A percentile compares a stretch with the other conserved stretches of the same genome.
Evolutionary conservation across 2,113 vertebrate species (phyloP).

Genomic region (Cromileptes altivelis): DNA sequence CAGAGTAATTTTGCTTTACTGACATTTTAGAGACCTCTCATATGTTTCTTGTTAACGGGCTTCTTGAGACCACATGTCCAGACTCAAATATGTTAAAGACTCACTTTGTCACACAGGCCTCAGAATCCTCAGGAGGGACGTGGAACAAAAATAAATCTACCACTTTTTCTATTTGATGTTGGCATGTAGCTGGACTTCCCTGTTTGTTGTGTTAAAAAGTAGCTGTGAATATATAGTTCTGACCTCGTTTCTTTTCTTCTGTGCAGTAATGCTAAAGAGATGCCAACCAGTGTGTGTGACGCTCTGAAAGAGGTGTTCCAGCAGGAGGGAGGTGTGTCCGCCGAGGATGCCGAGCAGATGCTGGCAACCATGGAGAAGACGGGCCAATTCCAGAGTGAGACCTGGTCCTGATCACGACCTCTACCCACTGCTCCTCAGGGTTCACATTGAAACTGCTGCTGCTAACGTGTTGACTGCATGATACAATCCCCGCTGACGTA

Average conservation of each 20-base stretch:
- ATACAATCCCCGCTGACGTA: not conserved
- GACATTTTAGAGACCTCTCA: too few species aligned
- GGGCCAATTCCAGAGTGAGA: slow-evolving; percentile 92
- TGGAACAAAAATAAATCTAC: not conserved
- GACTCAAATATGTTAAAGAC: too few species aligned
- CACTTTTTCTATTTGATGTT: too few species aligned
- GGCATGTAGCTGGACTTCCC: not conserved
- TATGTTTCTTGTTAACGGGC: too few species aligned
- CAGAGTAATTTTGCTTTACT: too few species aligned
- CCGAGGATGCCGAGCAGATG: slow-evolving; percentile 82
- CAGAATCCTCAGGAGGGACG: too few species aligned
- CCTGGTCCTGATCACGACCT: slow-evolving; percentile 89
- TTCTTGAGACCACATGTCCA: too few species aligned
- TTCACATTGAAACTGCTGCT: not conserved
- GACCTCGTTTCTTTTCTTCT: not conserved
- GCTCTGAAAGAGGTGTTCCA: slow-evolving; percentile 86
- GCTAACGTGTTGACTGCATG: not conserved
- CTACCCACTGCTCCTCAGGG: not conserved
- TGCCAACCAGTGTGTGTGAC: slow-evolving; percentile 88
- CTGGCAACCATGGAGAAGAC: slow-evolving; percentile 87
- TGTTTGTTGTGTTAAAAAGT: not conserved
- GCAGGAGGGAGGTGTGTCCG: slow-evolving; percentile 86
- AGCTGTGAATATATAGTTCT: not conserved
- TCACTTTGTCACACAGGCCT: too few species aligned
- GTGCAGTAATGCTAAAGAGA: slow-evolving; percentile 91